Percentiles rank a stretch among this genome's conserved stretches.
These are phyloP conservation scores for Aramus guarauna DNA, from an alignment of 2,113 vertebrate genomes.

Conservation along the genomic window DNA sequence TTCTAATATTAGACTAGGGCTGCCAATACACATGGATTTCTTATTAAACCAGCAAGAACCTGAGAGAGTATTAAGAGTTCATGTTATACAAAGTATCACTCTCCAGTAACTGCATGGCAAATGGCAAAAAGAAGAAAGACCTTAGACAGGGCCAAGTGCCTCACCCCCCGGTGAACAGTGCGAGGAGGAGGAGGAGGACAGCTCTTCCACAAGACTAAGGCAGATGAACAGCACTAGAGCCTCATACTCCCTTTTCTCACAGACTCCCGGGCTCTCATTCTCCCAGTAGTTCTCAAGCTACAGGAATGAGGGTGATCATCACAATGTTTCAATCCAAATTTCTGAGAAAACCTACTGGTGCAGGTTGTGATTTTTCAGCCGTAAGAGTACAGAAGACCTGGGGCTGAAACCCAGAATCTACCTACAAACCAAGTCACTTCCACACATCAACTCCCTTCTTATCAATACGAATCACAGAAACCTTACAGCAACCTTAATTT, in stretches of 20 bases:
- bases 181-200: neutral
- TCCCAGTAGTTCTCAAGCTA: neutral
- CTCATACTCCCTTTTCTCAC: neutral
- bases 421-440: neutral
- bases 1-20: neutral
- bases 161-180: neutral
- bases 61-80: neutral
- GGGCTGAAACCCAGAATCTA: neutral
- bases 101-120: neutral
- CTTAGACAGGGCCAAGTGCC: rapidly evolving
- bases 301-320: neutral
- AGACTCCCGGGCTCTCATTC: neutral
- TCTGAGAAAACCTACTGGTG: neutral
- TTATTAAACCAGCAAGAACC: neutral
- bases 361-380: neutral
- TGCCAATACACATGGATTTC: neutral
- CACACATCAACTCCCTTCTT: neutral
- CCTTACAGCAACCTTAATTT: neutral
- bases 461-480: rapidly evolving
- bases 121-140: neutral
- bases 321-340: rapidly evolving
- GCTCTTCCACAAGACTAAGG: neutral
- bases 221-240: neutral
- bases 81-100: neutral
- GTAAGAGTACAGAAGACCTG: neutral